Evolutionary conservation across 2,888 invertebrate genomes (phyloP).

Genomic region (Sphaerophoria taeniata): DNA sequence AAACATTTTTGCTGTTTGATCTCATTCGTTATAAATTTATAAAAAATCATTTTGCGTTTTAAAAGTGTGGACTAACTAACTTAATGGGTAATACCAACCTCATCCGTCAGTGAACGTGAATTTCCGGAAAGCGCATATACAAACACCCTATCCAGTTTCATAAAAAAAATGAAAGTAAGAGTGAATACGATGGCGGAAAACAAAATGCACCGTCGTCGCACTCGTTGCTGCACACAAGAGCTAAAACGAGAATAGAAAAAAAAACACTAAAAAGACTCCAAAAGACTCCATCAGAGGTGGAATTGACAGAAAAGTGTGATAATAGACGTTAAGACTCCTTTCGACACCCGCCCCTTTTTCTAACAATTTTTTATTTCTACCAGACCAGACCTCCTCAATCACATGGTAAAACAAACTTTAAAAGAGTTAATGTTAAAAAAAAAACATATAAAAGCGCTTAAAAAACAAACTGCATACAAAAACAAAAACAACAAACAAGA

Average conservation of each 20-base stretch:
- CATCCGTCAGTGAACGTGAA: slow-evolving; percentile 43
- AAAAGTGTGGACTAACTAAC: slow-evolving; percentile 55
- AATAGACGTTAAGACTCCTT: slow-evolving; percentile 53
- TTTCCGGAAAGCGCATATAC: slow-evolving; percentile 63
- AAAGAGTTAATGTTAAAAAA: slow-evolving; percentile 29
- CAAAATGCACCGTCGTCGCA: slow-evolving; percentile 69
- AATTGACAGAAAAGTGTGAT: slow-evolving; percentile 65
- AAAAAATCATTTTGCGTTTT: slow-evolving; percentile 1
- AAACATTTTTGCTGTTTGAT: slow-evolving; percentile 23
- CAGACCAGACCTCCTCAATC: slow-evolving; percentile 49
- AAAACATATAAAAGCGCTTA: slow-evolving; percentile 20
- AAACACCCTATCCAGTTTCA: background rate
- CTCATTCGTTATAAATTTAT: background rate
- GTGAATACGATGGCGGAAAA: slow-evolving; percentile 83
- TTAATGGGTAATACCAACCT: slow-evolving; percentile 46
- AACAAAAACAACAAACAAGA: slow-evolving; percentile 76
- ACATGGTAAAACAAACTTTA: slow-evolving; percentile 40
- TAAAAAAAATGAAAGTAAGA: slow-evolving; percentile 81
- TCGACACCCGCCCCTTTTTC: background rate
- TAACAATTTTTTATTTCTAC: background rate
- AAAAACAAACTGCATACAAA: slow-evolving; percentile 29
- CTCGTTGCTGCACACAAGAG: slow-evolving; percentile 48
- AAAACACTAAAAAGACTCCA: slow-evolving; percentile 76
- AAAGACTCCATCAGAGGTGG: slow-evolving; percentile 47
- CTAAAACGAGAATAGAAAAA: slow-evolving; percentile 12